These are phyloP conservation scores for Caranx ignobilis DNA, from an alignment of 2,113 vertebrate species.

Conservation along the genomic window DNA sequence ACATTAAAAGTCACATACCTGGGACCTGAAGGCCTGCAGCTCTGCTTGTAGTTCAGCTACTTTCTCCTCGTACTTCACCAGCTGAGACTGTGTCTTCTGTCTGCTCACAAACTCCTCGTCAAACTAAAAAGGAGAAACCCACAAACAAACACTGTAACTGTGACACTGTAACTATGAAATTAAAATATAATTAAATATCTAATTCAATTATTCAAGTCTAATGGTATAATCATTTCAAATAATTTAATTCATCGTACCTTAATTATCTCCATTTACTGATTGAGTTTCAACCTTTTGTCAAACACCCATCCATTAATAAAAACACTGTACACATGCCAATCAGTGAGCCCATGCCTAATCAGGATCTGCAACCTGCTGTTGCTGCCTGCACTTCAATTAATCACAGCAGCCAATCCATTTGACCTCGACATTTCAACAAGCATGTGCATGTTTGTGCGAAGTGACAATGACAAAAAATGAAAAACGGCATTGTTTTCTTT, in stretches of 20 bases:
- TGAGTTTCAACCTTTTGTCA: conserved; percentile 33
- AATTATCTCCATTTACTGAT: conserved; percentile 45
- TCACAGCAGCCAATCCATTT: conserved; percentile 24
- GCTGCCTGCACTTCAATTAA: conserved; percentile 10
- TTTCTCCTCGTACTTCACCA: conserved; percentile 91
- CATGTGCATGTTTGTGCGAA: neutral
- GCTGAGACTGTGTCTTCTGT: conserved; percentile 91
- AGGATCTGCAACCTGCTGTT: conserved; percentile 34
- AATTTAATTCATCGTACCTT: conserved; percentile 20
- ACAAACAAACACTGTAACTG: neutral
- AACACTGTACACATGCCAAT: conserved; percentile 27
- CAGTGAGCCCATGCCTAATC: conserved; percentile 32
- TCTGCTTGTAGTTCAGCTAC: conserved; percentile 91
- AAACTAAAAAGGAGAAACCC: conserved; percentile 82
- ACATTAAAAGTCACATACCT: conserved; percentile 79
- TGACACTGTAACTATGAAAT: neutral
- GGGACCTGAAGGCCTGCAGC: conserved; percentile 90
- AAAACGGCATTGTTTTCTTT: neutral
- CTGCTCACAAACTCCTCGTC: conserved; percentile 94
- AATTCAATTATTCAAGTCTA: conserved; percentile 2
- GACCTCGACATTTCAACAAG: neutral
- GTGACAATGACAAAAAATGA: neutral
- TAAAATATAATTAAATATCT: neutral
- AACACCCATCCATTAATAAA: conserved; percentile 18
- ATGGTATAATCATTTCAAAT: conserved; percentile 7